These are phyloP conservation scores for Stegophylla sp. DNA, from an alignment of 2,888 invertebrate species.

Conservation along the genomic window DNA sequence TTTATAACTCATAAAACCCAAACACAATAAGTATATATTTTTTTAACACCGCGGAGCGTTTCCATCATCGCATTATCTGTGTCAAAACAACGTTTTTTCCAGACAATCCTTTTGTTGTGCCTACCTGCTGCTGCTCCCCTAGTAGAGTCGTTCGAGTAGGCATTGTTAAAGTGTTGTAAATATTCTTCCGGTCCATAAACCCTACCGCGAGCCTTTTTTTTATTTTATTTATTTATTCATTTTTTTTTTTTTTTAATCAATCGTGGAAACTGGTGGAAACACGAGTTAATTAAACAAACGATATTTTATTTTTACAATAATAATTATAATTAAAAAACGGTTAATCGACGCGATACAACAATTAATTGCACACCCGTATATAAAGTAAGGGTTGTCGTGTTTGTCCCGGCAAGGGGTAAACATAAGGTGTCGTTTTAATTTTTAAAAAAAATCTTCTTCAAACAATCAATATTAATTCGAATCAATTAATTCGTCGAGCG, in stretches of 20 bases:
- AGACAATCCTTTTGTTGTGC: constrained; percentile 52
- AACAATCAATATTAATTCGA: no score
- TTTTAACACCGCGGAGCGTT: constrained; percentile 1
- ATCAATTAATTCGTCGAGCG: no score
- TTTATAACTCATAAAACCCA: constrained; percentile 36
- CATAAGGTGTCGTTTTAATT: no score
- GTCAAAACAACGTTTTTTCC: constrained; percentile 48
- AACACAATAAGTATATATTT: neutral
- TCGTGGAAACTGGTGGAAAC: no score
- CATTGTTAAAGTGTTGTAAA: constrained; percentile 25
- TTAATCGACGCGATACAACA: no score
- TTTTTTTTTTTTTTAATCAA: neutral
- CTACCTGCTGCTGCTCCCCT: constrained; percentile 47
- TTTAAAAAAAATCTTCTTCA: no score
- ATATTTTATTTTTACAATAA: no score
- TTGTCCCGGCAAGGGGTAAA: no score
- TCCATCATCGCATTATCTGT: constrained; percentile 52
- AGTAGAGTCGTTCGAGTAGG: constrained; percentile 18
- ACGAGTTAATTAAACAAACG: no score
- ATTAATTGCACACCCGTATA: no score
- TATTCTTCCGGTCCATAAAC: constrained; percentile 51
- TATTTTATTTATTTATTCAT: no score
- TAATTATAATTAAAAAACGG: neutral
- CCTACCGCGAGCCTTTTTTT: constrained; percentile 4
- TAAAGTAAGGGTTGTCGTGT: no score